Base-by-base conservation (phyloP, 1,140 invertebrate genomes). In the Rhagoletis zephyria region DNA sequence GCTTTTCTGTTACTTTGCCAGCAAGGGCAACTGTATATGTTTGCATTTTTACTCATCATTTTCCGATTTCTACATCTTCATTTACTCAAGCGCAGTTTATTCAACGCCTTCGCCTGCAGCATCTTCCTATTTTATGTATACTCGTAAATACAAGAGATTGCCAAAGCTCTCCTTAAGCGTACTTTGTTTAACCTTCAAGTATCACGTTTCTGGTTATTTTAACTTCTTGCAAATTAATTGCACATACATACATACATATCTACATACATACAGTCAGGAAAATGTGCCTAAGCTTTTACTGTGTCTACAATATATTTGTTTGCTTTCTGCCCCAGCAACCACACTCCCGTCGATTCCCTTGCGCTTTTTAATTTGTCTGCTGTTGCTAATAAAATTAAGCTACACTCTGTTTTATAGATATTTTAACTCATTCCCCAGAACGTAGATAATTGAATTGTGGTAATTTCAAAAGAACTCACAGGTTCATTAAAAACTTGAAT, bases 61-160 rank as follows among this genome's bases (percentile, higher is more conserved):
- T 81, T 81, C 7, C 42, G 48, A 81, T 81, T 81, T 81, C 12
- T 67, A 9, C 19, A 4, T 59, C 48, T 56, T 56, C n/a, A 56
- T 81, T 51, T 81, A 56, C 48, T 30, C 74, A 19, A 81, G 7
- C 45, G 48, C 51, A 56, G 56, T 81, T 81, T 56, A 51, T 81
- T 81, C 48, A 81, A 81, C 74, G 74, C 51, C 74, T 81, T 56
- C 74, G 74, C 51, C 74, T 56, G 48, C 74, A 81, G 74, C 74
- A 81, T 81, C 51, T 9, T 5, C 19, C 10, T 56, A 30, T 30
- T n/a, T 56, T 56, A 56, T 56, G 10, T 56, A 56, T 7, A 56
- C 51, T 10, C 30, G 30, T 30, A 30, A 30, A 30, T 30, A 30
- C 30, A 0, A 30, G 0, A 30, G 30, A 30, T 30, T 63, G n/a